Evolutionary conservation across 2,888 invertebrate genomes (phyloP), one percentile per base, ranked within the genome.

Genomic region (Balanococcus diminutus): DNA sequence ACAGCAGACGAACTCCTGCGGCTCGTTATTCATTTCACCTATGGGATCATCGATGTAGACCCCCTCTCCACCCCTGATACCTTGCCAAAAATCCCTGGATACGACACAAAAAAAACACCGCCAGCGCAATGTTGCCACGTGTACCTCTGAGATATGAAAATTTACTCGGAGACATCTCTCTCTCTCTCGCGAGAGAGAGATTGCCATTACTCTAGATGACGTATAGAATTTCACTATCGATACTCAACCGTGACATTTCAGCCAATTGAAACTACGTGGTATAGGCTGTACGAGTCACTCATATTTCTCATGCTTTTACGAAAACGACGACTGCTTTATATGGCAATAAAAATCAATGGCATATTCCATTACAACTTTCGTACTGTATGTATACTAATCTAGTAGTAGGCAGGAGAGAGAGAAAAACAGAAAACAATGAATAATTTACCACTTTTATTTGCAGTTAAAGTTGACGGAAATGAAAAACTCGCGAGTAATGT

Each of bases 371-470:
- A 51, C 51, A 51, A 4, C 51, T 14, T 6, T 51, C 36, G n/a
- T n/a, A n/a, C n/a, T n/a, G n/a, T n/a, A n/a, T n/a, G n/a, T n/a
- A n/a, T n/a, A n/a, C n/a, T n/a, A n/a, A n/a, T n/a, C n/a, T n/a
- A 51, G 16, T 8, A 51, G 19, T 8, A 14, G 19, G 42, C 8
- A 11, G 42, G 14, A 11, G n/a, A 11, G n/a, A 19, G 19, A 19
- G 19, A 4, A 19, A 51, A 19, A n/a, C n/a, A n/a, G n/a, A 32
- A 75, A 32, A 75, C 75, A 75, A 75, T 75, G 75, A 75, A 75
- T 75, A 75, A 32, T 75, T 75, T 75, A 75, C 75, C n/a, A 75
- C 75, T 75, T 75, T 75, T 75, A 75, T 75, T 75, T 32, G 75
- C 32, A 75, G 75, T 25, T 6, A 75, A 75, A 75, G 75, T 75